A percentile compares a stretch with the other conserved stretches of the same genome.
These are phyloP conservation scores for Serilophus lunatus DNA, from an alignment of 2,113 vertebrate species.

Conservation along the genomic window DNA sequence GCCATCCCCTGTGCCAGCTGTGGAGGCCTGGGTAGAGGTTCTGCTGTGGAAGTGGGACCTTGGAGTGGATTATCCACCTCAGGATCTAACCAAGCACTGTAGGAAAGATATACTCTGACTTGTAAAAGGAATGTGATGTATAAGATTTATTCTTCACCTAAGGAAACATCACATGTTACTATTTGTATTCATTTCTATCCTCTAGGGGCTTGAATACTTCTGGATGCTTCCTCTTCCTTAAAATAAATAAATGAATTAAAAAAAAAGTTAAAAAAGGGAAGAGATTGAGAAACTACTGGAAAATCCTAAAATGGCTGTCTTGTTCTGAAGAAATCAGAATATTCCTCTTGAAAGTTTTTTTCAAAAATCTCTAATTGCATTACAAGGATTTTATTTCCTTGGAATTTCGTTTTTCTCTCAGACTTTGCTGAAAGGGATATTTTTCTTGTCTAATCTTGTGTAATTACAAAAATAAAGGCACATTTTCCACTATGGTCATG, in stretches of 20 bases:
- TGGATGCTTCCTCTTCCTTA: background rate
- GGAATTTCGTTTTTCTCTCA: conserved; percentile 54
- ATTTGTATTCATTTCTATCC: background rate
- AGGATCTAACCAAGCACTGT: background rate
- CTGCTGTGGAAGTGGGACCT: background rate
- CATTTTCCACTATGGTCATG: background rate
- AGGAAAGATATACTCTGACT: background rate
- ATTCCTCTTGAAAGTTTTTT: background rate
- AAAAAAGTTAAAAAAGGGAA: background rate
- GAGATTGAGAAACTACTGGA: background rate
- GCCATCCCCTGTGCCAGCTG: background rate
- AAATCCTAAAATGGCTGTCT: background rate
- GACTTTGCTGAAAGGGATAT: conserved; percentile 39
- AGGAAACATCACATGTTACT: background rate
- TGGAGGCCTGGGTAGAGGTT: background rate
- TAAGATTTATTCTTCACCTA: background rate
- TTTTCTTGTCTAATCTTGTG: conserved; percentile 61
- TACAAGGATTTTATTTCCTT: conserved; percentile 17
- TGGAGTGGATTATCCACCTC: background rate
- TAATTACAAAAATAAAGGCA: background rate
- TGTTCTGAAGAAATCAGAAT: background rate
- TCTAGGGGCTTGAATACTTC: background rate
- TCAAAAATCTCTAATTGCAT: conserved; percentile 3
- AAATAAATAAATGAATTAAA: background rate
- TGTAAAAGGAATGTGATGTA: background rate